Evolutionary conservation across 2,888 invertebrate genomes (phyloP), one percentile per base, ranked within the genome.

Genomic region (Epirrhoe tristata): DNA sequence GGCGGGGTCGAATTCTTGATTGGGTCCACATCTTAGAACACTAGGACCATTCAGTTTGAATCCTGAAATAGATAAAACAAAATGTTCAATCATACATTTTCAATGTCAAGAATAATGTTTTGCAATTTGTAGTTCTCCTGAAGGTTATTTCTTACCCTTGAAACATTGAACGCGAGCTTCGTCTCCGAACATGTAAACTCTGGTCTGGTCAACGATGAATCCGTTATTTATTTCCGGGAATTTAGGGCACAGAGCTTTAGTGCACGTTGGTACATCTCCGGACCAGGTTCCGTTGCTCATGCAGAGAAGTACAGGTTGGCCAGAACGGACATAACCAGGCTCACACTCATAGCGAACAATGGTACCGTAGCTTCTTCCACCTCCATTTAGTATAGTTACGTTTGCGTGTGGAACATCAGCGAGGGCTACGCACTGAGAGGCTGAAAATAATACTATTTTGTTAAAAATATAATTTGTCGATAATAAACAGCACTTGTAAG

Each of bases 251-350:
- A 95, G 87, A 31, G 96, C 96, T 78, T 98, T 95, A 43, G 97
- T 95, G 87, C 98, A 98, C 5, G 96, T 95, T 0, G 98, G 98
- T 5, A 98, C 97, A 75, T 97, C 96, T 67, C 97, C 98, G 67
- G 98, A 98, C 98, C 98, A 98, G 8, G 98, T 98, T 58, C 98
- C 98, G 81, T 98, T 98, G 81, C 98, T 98, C 98, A 98, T 98
- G 85, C 98, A 98, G 46, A 98, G 95, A 51, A 98, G 95, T 4
- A 98, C 98, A 14, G 98, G 98, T 82, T 97, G 96, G 36, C 98
- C 98, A 74, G 95, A 96, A 74, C 98, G 95, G 63, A 97, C 96
- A 81, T 98, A 98, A 3, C 98, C 98, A 6, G 98, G 96, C 81
- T 98, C 98, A 81, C 98, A 98, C 86, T 98, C 98, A 82, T 97